Evolutionary conservation across 2,113 vertebrate species (phyloP), one percentile per base, ranked within the genome.

Genomic region (Apteryx mantelli): DNA sequence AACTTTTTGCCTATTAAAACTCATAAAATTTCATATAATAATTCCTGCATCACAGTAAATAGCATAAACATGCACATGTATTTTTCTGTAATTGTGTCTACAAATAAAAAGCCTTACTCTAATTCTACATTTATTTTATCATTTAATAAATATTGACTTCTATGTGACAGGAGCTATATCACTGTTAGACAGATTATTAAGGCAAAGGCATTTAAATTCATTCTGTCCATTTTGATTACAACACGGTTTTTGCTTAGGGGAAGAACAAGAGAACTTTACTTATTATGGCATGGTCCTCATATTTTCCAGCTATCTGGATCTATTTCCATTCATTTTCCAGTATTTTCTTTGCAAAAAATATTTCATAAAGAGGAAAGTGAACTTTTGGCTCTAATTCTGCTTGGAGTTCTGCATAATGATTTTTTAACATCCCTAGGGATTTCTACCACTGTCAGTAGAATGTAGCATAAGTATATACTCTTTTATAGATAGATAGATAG

Each of bases 301-400:
- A 74, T 82, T 93, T 94, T 94, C 82, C 77, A 90, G 69, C 46
- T 93, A 94, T 86, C 86, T 93, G 60, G 77, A 86, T 56, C 56
- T 86, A 95, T 76, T 83, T 94, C 83, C 53, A 77, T 95, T 89
- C 24, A 91, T 81, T 91, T 89, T 86, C 46, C 52, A 71, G 30
- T 94, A 85, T 68, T 94, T 93, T 76, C 70, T 87, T 91, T 82
- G 26, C 2, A 55, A 94, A 75, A 80, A 86, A 93, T 4, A 64
- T 2, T 40, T 69, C 50, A 90, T 94, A 52, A 74, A 89, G 44
- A 94, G 42, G 65, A 95, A 94, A 78, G 55, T 25, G 13, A 93
- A 91, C 52, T 86, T 78, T 42, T 5, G 42, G 61, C 52, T 93
- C 80, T 61, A 88, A 92, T 81, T 90, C 82, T 84, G 64, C 77